Evolutionary conservation across 2,113 vertebrate species (phyloP), one percentile per base, ranked within the genome.

Genomic region (Fregata magnificens): DNA sequence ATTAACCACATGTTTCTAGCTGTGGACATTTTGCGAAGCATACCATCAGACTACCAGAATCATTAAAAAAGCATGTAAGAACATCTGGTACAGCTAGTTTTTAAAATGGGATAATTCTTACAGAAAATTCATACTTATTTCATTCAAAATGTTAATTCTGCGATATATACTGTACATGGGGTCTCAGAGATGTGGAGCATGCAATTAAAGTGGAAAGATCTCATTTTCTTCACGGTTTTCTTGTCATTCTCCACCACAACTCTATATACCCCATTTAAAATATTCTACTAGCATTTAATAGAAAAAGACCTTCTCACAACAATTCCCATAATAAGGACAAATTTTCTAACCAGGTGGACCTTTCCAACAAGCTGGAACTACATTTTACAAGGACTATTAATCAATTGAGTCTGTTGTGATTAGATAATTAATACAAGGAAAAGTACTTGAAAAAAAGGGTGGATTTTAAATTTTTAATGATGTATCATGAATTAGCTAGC

Each of bases 391-490:
- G 72, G 58, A 69, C 85, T 94, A 96, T 96, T 97, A 95, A 97
- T 97, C 90, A 95, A 32, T 79, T 81, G 62, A 96, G 85, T 93
- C 80, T 97, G 85, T 86, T 98, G 79, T 96, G 87, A 96, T 96
- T 93, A 92, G 91, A 95, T 96, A 97, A 98, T 98, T 98, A 98
- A 98, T 95, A 96, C 69, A 95, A 96, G 63, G 62, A 96, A 96
- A 96, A 88, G 69, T 91, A 92, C 53, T 96, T 96, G 80, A 98
- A 24, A 61, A 97, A 98, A 97, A 78, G 78, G 10, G 50, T 90
- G 61, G 83, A 94, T 97, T 97, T 96, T 84, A 96, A 97, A 92
- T 92, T 95, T 97, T 97, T 98, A 97, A 97, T 97, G 93, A 82
- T 82, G 73, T 74, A 76, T 79, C 66, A 72, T 93, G 90, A 97